These are phyloP conservation scores for Gambelia wislizenii DNA, from an alignment of 2,797 vertebrate species.

Conservation along the genomic window DNA sequence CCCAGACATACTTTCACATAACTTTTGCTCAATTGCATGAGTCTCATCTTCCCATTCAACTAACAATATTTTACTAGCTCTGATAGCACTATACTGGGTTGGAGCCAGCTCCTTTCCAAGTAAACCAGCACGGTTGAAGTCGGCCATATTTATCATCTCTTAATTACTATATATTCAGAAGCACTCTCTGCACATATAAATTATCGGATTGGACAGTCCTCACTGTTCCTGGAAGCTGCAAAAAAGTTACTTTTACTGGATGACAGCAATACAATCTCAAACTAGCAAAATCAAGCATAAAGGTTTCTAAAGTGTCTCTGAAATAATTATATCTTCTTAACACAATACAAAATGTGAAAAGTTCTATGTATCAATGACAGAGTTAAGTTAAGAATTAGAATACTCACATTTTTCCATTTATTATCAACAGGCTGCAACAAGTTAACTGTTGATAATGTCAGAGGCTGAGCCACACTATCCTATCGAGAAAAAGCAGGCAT, in stretches of 20 bases:
- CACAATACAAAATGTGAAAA: constrained; percentile 1
- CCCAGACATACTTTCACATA: background rate
- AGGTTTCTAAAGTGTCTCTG: background rate
- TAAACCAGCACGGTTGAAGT: background rate
- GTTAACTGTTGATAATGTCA: constrained; percentile 54
- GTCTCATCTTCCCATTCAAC: background rate
- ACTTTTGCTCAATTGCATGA: background rate
- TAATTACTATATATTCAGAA: background rate
- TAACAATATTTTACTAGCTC: background rate
- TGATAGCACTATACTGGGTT: background rate
- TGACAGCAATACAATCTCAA: background rate
- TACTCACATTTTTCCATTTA: constrained; percentile 73
- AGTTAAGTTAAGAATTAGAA: background rate
- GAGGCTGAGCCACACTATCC: constrained; percentile 59
- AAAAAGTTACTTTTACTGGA: background rate
- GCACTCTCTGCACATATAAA: background rate
- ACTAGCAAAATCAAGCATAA: background rate
- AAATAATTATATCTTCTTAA: background rate
- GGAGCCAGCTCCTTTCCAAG: background rate
- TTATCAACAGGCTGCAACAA: constrained; percentile 71
- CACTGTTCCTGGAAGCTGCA: background rate
- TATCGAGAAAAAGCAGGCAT: constrained; percentile 22
- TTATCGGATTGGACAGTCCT: background rate
- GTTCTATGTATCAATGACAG: background rate
- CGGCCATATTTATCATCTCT: background rate